Conservation (phyloP, 2,113 vertebrate genomes). For the Anser cygnoides region DNA sequence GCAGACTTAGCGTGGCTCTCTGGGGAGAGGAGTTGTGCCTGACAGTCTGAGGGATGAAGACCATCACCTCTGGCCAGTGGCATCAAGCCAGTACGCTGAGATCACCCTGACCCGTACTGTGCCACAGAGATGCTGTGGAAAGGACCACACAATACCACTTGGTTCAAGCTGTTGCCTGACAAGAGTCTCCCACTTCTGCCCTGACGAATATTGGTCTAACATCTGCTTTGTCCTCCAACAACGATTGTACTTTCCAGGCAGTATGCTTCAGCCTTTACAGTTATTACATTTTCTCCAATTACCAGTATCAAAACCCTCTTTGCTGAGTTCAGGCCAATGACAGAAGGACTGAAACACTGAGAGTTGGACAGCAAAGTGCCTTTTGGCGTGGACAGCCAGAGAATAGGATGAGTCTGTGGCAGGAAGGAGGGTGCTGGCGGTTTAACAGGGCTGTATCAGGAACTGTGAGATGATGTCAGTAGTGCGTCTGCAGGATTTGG, state of each 20-base stretch:
- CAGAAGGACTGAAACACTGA: background rate
- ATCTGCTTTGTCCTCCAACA: background rate
- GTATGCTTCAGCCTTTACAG: background rate
- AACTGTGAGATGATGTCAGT: background rate
- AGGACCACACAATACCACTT: background rate
- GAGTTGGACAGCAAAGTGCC: background rate
- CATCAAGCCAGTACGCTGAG: background rate
- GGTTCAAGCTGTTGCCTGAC: background rate
- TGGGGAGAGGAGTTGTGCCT: background rate
- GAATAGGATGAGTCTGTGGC: background rate
- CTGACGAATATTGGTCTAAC: background rate
- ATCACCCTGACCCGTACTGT: background rate
- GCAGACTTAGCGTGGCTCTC: background rate
- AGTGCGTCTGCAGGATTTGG: background rate
- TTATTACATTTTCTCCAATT: background rate
- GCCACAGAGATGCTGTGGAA: background rate
- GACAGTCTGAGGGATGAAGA: background rate
- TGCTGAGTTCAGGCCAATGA: background rate
- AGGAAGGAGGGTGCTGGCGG: background rate
- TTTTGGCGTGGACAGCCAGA: background rate
- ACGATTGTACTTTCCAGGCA: rapidly evolving
- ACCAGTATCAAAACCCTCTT: background rate
- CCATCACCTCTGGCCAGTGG: background rate
- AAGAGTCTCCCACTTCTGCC: background rate
- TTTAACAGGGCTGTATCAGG: background rate